Evolutionary conservation across 2,797 vertebrate genomes (phyloP).

Genomic region (Trichosurus vulpecula): DNA sequence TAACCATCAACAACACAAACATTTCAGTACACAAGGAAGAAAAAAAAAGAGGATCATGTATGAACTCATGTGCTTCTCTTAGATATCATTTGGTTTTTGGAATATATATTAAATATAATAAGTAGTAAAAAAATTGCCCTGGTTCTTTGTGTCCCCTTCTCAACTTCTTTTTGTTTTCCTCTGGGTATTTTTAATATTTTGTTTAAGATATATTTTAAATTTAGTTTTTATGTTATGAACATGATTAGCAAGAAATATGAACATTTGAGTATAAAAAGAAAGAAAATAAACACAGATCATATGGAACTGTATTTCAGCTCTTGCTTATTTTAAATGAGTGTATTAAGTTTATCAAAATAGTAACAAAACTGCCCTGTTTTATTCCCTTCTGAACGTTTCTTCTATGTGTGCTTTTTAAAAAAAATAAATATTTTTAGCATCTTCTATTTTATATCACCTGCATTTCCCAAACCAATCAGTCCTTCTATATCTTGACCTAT

Average conservation of each 20-base stretch:
- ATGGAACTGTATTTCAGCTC: neutral
- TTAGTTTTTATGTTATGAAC: neutral
- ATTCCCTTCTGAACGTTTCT: neutral
- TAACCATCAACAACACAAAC: neutral
- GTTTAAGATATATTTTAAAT: neutral
- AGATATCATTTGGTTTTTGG: neutral
- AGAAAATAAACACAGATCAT: neutral
- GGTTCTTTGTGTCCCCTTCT: neutral
- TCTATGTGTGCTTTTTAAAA: neutral
- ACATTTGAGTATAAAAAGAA: neutral
- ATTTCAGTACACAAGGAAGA: neutral
- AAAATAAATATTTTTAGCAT: neutral
- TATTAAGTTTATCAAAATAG: neutral
- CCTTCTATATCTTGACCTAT: neutral
- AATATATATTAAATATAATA: neutral
- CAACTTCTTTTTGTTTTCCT: neutral
- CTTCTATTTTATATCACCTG: neutral
- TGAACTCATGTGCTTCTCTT: neutral
- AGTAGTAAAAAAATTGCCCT: neutral
- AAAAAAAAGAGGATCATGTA: neutral
- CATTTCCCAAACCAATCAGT: neutral
- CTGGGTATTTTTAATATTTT: neutral
- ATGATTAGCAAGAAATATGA: neutral
- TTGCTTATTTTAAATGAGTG: neutral
- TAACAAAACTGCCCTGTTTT: neutral